Evolutionary conservation across 2,797 vertebrate genomes (phyloP), one percentile per base, ranked within the genome.

Genomic region (Lacerta viridis): DNA sequence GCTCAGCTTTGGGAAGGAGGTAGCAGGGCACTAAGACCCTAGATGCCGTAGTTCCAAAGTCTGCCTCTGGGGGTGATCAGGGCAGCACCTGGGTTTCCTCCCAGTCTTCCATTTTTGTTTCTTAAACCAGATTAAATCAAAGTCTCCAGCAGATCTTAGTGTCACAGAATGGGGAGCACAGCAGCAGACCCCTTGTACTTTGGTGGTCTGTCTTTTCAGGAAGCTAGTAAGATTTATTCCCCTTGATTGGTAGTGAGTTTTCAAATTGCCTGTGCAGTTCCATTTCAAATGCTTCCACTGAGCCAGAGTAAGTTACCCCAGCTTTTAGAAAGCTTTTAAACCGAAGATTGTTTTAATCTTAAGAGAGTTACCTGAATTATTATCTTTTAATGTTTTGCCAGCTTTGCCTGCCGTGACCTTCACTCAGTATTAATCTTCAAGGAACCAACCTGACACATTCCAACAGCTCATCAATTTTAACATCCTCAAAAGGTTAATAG

Each of bases 381-480:
- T 92, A 88, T 7, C 29, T 90, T 59, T 88, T 88, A 88, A 87
- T 82, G 1, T 78, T 81, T 88, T 93, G 85, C 6, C 7, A 76
- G 8, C n/a, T 91, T 94, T 79, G 41, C 59, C 55, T 92, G 18
- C 46, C 91, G 15, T 91, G 90, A 88, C 87, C 84, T 92, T 88
- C 85, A 82, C 15, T 89, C 76, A 77, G 85, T 89, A 92, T 89
- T 92, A 74, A 1, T 87, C 64, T 80, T 93, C 72, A 77, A 83
- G 80, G 64, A 80, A 74, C 25, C 87, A 50, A 17, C 76, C 41
- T 86, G 87, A 72, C 23, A 72, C 3, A 13, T 84, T 87, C 72
- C 75, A 80, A 39, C 36, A 90, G 61, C n/a, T 93, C 81, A 84
- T 87, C 55, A 85, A 9, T 71, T 74, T 90, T 83, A 84, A 33